A percentile compares a stretch with the other conserved stretches of the same genome.
These are phyloP conservation scores for Anarsia innoxiella DNA, from an alignment of 2,888 invertebrate genomes.

Conservation along the genomic window DNA sequence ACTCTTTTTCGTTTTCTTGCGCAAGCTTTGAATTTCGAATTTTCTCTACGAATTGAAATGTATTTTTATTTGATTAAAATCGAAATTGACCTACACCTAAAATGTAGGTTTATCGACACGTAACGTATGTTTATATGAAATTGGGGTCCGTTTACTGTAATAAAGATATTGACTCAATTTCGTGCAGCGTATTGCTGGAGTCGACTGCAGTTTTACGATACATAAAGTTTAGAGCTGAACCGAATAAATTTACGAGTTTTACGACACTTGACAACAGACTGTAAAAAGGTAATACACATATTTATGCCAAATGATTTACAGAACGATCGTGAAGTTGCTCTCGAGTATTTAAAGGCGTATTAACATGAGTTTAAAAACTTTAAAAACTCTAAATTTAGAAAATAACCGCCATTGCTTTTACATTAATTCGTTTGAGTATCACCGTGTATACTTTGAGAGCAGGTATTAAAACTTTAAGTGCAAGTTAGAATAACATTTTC, in stretches of 20 bases:
- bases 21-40: slow-evolving; percentile 1
- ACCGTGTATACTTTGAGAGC: slow-evolving; percentile 1
- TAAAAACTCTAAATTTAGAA: slow-evolving; percentile 8
- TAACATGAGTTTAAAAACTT: slow-evolving; percentile 7
- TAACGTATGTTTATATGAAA: too few species aligned
- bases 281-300: slow-evolving; percentile 25
- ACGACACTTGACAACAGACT: slow-evolving; percentile 32
- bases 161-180: slow-evolving; percentile 31
- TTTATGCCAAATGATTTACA: slow-evolving; percentile 21
- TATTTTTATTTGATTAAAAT: too few species aligned
- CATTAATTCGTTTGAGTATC: slow-evolving; percentile 2
- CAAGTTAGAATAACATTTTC: too few species aligned
- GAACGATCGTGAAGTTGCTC: slow-evolving; percentile 11
- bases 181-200: slow-evolving; percentile 23
- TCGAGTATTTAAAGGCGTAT: slow-evolving; percentile 10
- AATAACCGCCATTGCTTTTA: slow-evolving; percentile 7
- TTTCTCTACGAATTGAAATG: not conserved
- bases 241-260: slow-evolving; percentile 35
- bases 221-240: slow-evolving; percentile 42
- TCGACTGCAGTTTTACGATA: slow-evolving; percentile 44
- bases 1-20: slow-evolving; percentile 1
- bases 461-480: too few species aligned
- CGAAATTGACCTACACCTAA: too few species aligned
- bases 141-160: slow-evolving; percentile 7
- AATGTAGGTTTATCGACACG: too few species aligned